A percentile compares a stretch with the other conserved stretches of the same genome.
Conservation (phyloP, 1,140 invertebrate genomes). For the Caenorhabditis remanei region DNA sequence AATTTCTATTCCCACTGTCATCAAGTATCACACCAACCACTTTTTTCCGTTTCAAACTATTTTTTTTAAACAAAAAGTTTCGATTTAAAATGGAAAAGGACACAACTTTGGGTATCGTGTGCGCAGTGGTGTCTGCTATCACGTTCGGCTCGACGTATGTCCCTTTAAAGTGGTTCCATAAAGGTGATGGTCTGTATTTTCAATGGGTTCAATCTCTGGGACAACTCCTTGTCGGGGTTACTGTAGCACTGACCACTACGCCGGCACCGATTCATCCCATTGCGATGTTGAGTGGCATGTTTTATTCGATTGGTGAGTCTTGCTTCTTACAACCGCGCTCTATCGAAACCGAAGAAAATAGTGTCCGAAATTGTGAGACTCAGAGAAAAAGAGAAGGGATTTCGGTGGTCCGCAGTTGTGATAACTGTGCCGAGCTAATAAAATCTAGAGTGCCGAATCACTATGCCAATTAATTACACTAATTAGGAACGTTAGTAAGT, state of each 20-base stretch:
- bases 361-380: no score
- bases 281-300: conserved; percentile 55
- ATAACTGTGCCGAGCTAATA: no score
- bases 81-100: conserved; percentile 43
- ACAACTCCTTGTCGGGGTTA: conserved; percentile 44
- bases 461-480: no score
- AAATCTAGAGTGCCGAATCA: no score
- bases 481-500: no score
- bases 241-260: not conserved
- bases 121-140: conserved; percentile 32
- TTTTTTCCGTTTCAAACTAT: not conserved
- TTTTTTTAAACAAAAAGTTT: not conserved
- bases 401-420: no score
- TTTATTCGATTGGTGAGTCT: conserved; percentile 47
- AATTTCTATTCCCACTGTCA: no score
- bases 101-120: conserved; percentile 13
- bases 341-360: no score
- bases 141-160: conserved; percentile 59
- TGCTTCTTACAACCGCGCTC: no score
- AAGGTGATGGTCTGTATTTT: conserved; percentile 54
- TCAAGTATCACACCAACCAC: not conserved
- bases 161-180: conserved; percentile 55
- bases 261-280: conserved; percentile 44
- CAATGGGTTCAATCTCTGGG: conserved; percentile 54
- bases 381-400: no score